Evolutionary conservation across 2,888 invertebrate species (phyloP), one percentile per base, ranked within the genome.

Genomic region (Amphipoea oculea): DNA sequence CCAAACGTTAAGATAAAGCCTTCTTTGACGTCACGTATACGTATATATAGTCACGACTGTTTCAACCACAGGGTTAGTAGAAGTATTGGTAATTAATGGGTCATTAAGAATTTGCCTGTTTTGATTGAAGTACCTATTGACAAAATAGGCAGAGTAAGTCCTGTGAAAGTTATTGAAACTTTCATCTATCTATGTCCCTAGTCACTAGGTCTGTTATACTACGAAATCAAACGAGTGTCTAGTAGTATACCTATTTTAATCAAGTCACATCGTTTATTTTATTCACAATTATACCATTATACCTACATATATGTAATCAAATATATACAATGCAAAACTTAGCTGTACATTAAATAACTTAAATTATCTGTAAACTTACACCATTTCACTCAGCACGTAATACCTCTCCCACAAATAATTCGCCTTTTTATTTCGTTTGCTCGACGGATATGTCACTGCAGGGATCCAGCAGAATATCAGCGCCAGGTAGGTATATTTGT

Each of bases 1-100:
- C 86, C 86, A 86, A 86, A 78, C 67, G 62, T 78, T 86, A 66
- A 79, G 79, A 84, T 86, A 84, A 84, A 86, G 70, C 73, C 76
- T 79, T 71, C 68, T 83, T 67, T 76, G 70, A 71, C 54, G 63
- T 65, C 20, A 78, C 40, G 2, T 77, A 75, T 67, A 82, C 60
- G 40, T 78, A 65, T 76, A 57, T 69, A 76, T 74, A 12, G 65
- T 57, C 82, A 82, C 79, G 86, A 20, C 36, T 74, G n/a, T 65
- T 75, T 63, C 45, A 4, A 54, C 54, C 11, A 65, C 51, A 73
- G 23, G 57, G 23, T 17, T 14, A 40, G 54, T 69, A 67, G 14
- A 73, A 67, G 29, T 73, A 12, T 11, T 65, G 60, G 29, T 75
- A 14, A n/a, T 65, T 0, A 70, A 70, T 57, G 17, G 23, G 2